Evolutionary conservation across 2,888 invertebrate genomes (phyloP), one percentile per base, ranked within the genome.

Genomic region (Hypsopygia costalis): DNA sequence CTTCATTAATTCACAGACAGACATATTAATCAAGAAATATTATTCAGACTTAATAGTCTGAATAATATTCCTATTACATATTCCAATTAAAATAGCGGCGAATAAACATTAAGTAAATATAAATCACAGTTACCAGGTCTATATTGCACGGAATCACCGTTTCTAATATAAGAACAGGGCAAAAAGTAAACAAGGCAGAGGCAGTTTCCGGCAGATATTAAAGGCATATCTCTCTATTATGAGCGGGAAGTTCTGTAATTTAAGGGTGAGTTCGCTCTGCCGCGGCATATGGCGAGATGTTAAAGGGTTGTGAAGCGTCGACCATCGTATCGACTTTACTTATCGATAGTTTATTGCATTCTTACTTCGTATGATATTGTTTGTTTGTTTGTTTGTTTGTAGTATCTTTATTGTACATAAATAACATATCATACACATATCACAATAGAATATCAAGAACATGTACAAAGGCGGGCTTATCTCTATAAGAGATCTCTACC

Each of bases 211-310:
- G 81, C 85, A 81, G 86, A 88, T 87, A 88, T 88, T 88, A 88
- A 88, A 88, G 85, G 85, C 86, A 86, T 87, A 87, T 87, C 86
- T 86, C 86, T 87, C 85, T 81, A 88, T 87, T 88, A 88, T 87
- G 87, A 86, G 86, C 82, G 80, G 76, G 83, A 85, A 87, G 78
- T 86, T 88, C 74, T 74, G 85, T 87, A 83, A 88, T 86, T 87
- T 88, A 87, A 88, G 85, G 87, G 87, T 69, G 70, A 61, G 69
- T 63, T 66, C 54, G 62, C 61, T 71, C 69, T 62, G 61, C 52
- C 74, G 75, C 74, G 81, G 86, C 87, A 88, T 82, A 83, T 87
- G 86, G 87, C 73, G 66, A 63, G 61, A 52, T 55, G 46, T 39
- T 55, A 58, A 77, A 83, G 83, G 78, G 86, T 75, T 82, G 35